These are phyloP conservation scores for Lepidonotus clava DNA, from an alignment of 2,888 invertebrate species.

Conservation along the genomic window DNA sequence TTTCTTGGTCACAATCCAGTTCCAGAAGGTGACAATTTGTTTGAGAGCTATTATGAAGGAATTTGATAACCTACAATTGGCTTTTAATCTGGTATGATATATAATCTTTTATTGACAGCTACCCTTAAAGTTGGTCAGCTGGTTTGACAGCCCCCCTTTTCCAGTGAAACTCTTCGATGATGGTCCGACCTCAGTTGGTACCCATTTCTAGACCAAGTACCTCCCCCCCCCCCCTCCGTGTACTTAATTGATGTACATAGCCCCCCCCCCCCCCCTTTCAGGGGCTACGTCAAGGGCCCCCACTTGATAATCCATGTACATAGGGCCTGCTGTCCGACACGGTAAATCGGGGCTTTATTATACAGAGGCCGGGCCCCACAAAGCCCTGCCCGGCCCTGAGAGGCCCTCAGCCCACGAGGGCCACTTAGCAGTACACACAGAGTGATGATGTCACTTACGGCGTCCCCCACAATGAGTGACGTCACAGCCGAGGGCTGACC, in stretches of 20 bases:
- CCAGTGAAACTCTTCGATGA: too few species aligned
- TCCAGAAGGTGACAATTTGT: too few species aligned
- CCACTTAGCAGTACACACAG: conserved; percentile 37
- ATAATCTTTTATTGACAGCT: too few species aligned
- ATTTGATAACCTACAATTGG: too few species aligned
- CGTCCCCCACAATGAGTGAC: conserved; percentile 16
- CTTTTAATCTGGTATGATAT: too few species aligned
- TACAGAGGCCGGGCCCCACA: background rate
- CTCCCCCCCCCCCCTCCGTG: background rate
- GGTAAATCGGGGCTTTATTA: background rate
- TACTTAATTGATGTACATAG: background rate
- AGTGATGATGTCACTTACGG: conserved; percentile 33
- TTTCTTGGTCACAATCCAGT: too few species aligned
- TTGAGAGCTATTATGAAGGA: too few species aligned
- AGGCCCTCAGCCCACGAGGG: background rate
- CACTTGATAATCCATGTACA: background rate
- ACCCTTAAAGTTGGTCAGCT: too few species aligned
- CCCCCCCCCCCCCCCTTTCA: background rate
- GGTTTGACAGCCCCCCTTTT: too few species aligned
- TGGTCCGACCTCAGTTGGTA: too few species aligned
- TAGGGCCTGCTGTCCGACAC: background rate
- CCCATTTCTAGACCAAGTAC: too few species aligned
- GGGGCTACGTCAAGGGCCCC: background rate
- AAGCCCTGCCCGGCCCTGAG: background rate
- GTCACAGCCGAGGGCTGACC: background rate